These are phyloP conservation scores for Achroia grisella DNA, from an alignment of 1,140 invertebrate species.

Conservation along the genomic window DNA sequence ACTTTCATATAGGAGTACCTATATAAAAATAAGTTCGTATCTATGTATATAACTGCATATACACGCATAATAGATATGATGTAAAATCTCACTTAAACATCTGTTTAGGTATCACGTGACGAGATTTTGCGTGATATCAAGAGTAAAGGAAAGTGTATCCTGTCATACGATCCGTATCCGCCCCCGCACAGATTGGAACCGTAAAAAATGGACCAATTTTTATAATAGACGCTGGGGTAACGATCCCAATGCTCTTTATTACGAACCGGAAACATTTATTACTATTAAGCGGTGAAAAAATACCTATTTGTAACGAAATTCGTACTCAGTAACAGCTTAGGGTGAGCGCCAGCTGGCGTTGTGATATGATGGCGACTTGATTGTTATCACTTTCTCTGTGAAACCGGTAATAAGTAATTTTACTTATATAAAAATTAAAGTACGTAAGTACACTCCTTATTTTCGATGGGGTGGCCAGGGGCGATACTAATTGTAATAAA, in stretches of 20 bases:
- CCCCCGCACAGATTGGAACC: slow-evolving; percentile 49
- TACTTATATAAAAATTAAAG: no score
- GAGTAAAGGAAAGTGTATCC: slow-evolving; percentile 55
- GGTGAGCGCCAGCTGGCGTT: neutral
- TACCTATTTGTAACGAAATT: slow-evolving; percentile 15
- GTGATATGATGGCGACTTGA: no score
- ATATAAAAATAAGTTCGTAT: no score
- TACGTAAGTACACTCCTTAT: no score
- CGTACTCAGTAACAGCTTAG: neutral
- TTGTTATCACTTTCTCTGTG: no score
- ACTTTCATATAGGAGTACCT: no score
- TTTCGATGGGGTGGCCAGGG: no score
- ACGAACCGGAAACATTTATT: slow-evolving; percentile 67
- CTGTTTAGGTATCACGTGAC: slow-evolving; percentile 47
- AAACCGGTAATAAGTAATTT: no score
- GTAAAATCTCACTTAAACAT: slow-evolving; percentile 21
- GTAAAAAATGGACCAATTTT: slow-evolving; percentile 69
- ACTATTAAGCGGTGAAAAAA: slow-evolving; percentile 42
- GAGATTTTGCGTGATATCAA: slow-evolving; percentile 49
- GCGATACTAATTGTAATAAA: no score
- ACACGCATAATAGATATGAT: no score
- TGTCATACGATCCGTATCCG: slow-evolving; percentile 67
- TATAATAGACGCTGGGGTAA: slow-evolving; percentile 58
- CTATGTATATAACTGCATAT: no score
- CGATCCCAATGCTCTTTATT: slow-evolving; percentile 57